Evolutionary conservation across 1,140 invertebrate genomes (phyloP), one percentile per base, ranked within the genome.

Genomic region (Drosophila novamexicana): DNA sequence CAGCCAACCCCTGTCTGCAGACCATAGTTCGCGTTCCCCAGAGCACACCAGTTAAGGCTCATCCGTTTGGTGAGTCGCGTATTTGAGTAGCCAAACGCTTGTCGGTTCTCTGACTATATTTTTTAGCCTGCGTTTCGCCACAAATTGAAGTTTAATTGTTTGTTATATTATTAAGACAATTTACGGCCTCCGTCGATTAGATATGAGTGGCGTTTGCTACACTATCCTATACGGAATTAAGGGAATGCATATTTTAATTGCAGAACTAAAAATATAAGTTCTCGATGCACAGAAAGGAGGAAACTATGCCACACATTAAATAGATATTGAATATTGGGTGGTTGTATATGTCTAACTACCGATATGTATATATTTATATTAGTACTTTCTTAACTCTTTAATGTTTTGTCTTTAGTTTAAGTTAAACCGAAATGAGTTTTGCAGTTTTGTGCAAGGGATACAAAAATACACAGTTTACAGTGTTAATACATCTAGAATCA

Each of bases 111-210:
- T 8, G 14, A 29, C 22, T 29, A 29, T 29, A 29, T 29, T 29
- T 37, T 57, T 8, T 36, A 37, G 16, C 42, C 29, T 50, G 42
- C 45, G 32, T 36, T 64, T 54, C 37, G 42, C 22, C 42, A 66
- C 75, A 85, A 86, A 73, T 85, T 79, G 59, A 73, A 85, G 57
- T 75, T 77, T 84, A 73, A 63, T 54, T 69, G 75, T 59, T 61
- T 42, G 36, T 72, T 69, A 45, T 62, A 81, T 86, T 88, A 88
- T 83, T 83, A 83, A 73, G 75, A 77, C 70, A 79, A 79, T 88
- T 89, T 79, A 84, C 83, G 83, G 22, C 22, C 4, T 29, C 83
- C 80, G 80, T 75, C 12, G 22, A 52, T 32, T 52, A 32, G 42
- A 72, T 34, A 32, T 42, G 52, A 61, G 47, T 70, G 56, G 8